A percentile compares a stretch with the other conserved stretches of the same genome.
phyloP scores from a whole-genome alignment of 2,113 vertebrate species.

The Microcebus ravelobensis region DNA sequence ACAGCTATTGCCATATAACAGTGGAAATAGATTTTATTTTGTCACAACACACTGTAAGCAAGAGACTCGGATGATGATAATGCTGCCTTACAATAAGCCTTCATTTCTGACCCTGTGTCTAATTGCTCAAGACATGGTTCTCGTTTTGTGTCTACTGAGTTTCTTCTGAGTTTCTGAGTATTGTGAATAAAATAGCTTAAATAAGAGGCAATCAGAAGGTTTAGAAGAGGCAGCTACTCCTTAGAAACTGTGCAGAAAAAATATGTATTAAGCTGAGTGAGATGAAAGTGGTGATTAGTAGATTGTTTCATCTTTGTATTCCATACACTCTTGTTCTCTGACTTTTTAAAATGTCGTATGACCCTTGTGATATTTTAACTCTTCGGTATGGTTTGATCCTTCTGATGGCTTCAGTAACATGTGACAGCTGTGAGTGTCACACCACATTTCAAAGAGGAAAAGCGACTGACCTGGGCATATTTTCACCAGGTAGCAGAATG shows the following conservation, averaged over 20 bases:
- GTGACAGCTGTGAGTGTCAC: neutral
- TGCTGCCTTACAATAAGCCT: constrained; percentile 53
- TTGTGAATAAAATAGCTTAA: constrained; percentile 54
- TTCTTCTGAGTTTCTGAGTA: constrained; percentile 40
- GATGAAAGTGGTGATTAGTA: constrained; percentile 50
- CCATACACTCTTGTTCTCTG: neutral
- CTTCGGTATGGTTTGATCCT: constrained; percentile 25
- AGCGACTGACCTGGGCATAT: neutral
- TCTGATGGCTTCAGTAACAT: neutral
- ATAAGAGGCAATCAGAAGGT: constrained; percentile 55
- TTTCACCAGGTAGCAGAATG: neutral
- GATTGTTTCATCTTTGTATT: neutral
- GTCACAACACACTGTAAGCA: constrained; percentile 82
- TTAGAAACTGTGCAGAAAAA: neutral
- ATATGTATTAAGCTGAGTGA: constrained; percentile 30
- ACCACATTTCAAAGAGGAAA: neutral
- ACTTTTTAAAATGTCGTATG: neutral
- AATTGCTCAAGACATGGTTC: constrained; percentile 80
- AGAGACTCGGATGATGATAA: constrained; percentile 79
- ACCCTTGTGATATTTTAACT: neutral
- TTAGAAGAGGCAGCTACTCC: constrained; percentile 58
- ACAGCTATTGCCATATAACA: constrained; percentile 80
- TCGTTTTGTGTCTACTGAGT: constrained; percentile 26
- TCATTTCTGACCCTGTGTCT: constrained; percentile 76
- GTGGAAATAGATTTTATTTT: constrained; percentile 87